phyloP scores from a whole-genome alignment of 2,113 vertebrate genomes.

The Saguinus imperator region DNA sequence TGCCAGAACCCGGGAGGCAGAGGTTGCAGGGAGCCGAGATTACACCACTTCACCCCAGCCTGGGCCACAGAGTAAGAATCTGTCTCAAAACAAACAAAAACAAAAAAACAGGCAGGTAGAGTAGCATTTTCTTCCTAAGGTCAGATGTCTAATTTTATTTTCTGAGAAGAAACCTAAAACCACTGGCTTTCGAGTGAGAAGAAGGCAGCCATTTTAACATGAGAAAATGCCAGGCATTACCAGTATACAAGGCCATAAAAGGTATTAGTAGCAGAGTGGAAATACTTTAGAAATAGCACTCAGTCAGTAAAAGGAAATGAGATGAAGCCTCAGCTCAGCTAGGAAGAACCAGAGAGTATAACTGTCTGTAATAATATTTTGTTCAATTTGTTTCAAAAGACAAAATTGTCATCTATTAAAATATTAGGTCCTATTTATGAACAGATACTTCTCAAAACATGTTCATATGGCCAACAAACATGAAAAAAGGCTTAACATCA shows the following conservation, averaged over 20 bases:
- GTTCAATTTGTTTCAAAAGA: not conserved
- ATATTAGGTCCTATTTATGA: not conserved
- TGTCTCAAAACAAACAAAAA: too few species aligned
- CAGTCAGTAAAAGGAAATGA: not conserved
- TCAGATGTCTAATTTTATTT: not conserved
- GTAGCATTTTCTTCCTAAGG: not conserved
- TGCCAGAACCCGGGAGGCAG: too few species aligned
- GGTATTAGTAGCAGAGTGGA: not conserved
- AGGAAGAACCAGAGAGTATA: not conserved
- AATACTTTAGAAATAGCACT: not conserved
- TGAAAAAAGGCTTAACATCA: too few species aligned
- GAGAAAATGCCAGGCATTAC: not conserved
- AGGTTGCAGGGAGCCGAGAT: too few species aligned
- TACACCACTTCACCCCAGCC: too few species aligned
- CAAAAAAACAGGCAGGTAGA: not conserved
- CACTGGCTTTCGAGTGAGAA: not conserved
- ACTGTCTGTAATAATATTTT: not conserved
- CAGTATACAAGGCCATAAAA: not conserved
- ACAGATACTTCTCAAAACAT: too few species aligned
- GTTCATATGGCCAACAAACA: too few species aligned
- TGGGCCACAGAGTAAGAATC: too few species aligned
- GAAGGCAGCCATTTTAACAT: not conserved
- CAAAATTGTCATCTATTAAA: not conserved
- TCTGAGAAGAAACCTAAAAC: not conserved
- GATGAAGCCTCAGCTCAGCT: not conserved